Evolutionary conservation across 2,888 invertebrate genomes (phyloP).

Genomic region (Chloroclysta siterata): DNA sequence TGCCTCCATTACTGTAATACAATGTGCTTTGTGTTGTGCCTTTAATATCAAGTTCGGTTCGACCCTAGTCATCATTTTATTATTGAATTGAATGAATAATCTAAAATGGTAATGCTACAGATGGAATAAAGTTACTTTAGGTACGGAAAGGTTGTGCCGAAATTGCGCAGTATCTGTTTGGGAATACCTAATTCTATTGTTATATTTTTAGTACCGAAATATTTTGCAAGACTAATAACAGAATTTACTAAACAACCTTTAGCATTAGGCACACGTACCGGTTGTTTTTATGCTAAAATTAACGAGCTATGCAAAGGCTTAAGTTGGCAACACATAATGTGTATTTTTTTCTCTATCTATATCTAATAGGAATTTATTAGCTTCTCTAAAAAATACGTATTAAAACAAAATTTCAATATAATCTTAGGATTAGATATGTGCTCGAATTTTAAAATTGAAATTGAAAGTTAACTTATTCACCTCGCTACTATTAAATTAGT

Average conservation of each 20-base stretch:
- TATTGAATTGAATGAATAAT: conserved; percentile 27
- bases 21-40: conserved; percentile 52
- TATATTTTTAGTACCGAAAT: conserved; percentile 17
- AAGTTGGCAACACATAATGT: conserved; percentile 10
- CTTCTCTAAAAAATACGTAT: too few species aligned
- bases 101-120: conserved; percentile 12
- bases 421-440: too few species aligned
- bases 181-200: conserved; percentile 20
- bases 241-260: conserved; percentile 24
- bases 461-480: too few species aligned
- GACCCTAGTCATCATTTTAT: conserved; percentile 46
- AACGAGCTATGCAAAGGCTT: conserved; percentile 26
- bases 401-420: too few species aligned
- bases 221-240: conserved; percentile 7
- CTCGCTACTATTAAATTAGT: too few species aligned
- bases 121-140: conserved; percentile 4
- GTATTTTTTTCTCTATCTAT: too few species aligned
- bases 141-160: conserved; percentile 15
- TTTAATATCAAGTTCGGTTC: conserved; percentile 60
- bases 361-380: too few species aligned
- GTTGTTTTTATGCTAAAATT: conserved; percentile 27
- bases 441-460: too few species aligned
- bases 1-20: conserved; percentile 59
- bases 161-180: conserved; percentile 11
- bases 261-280: conserved; percentile 12